phyloP scores from a whole-genome alignment of 2,113 vertebrate genomes.

The Aegotheles bennettii region DNA sequence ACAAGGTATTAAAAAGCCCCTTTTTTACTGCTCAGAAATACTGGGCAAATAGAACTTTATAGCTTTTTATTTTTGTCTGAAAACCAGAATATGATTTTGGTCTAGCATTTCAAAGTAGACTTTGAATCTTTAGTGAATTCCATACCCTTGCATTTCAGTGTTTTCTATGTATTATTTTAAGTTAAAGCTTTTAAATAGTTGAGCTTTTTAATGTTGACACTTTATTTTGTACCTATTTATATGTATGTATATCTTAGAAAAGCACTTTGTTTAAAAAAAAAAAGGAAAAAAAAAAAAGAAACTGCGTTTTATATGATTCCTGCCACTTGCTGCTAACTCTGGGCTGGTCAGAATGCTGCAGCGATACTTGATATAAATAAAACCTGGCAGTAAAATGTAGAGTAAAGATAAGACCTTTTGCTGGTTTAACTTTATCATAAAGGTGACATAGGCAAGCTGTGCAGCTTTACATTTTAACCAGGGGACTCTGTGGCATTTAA shows the following conservation, averaged over 20 bases:
- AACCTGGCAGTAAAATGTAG: constrained; percentile 86
- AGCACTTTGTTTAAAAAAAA: constrained; percentile 94
- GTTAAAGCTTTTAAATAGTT: constrained; percentile 84
- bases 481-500: constrained; percentile 99
- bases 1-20: constrained; percentile 63
- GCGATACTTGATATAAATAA: constrained; percentile 90
- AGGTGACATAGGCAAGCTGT: constrained; percentile 93
- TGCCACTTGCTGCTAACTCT: constrained; percentile 99
- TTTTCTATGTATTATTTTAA: constrained; percentile 83
- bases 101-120: constrained; percentile 77
- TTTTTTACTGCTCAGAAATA: constrained; percentile 60
- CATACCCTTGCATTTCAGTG: constrained; percentile 80
- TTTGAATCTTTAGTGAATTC: constrained; percentile 78
- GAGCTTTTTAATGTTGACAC: constrained; percentile 91
- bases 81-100: constrained; percentile 82
- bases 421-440: constrained; percentile 80
- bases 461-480: constrained; percentile 98
- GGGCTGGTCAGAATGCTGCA: constrained; percentile 98
- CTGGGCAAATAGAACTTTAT: constrained; percentile 68
- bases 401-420: constrained; percentile 79
- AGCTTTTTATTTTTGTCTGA: constrained; percentile 65
- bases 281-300: constrained; percentile 69
- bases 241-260: constrained; percentile 93
- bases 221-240: constrained; percentile 95
- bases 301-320: constrained; percentile 89